These are phyloP conservation scores for Pristionchus fissidentatus DNA, from an alignment of 2,888 invertebrate species.

Conservation along the genomic window DNA sequence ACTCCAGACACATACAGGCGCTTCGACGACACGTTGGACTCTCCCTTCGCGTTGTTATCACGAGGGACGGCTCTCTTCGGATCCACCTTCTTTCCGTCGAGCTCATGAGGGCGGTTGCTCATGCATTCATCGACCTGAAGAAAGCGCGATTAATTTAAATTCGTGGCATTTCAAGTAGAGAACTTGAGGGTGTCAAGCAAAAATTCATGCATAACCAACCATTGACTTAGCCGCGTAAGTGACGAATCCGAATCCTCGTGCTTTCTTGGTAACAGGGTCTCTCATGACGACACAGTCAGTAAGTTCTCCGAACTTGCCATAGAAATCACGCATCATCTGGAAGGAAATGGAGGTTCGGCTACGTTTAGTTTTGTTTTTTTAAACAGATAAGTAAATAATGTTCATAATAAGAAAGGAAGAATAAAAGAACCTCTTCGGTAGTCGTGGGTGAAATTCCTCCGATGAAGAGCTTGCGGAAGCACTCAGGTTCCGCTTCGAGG, in stretches of 20 bases:
- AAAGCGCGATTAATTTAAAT: not conserved
- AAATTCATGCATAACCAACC: constrained; percentile 48
- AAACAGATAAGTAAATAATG: not conserved
- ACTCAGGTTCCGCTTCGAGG: constrained; percentile 39
- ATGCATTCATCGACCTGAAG: constrained; percentile 91
- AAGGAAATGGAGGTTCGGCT: not conserved
- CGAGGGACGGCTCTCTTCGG: constrained; percentile 89
- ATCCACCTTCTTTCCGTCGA: constrained; percentile 93
- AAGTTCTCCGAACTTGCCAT: constrained; percentile 88
- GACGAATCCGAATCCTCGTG: constrained; percentile 96
- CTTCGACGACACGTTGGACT: constrained; percentile 61
- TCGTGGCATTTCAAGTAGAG: not conserved
- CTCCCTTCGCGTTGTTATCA: constrained; percentile 40
- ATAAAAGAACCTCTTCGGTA: constrained; percentile 57
- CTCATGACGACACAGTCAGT: constrained; percentile 97
- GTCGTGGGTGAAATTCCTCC: constrained; percentile 63
- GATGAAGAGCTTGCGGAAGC: constrained; percentile 67
- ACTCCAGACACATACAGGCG: constrained; percentile 72
- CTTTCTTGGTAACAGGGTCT: constrained; percentile 92
- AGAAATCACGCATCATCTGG: constrained; percentile 52
- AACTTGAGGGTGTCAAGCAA: not conserved
- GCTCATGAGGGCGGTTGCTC: constrained; percentile 85
- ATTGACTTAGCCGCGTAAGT: constrained; percentile 83
- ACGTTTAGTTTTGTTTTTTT: not conserved
- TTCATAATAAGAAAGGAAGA: not conserved